These are phyloP conservation scores for Chrysolina haemoptera DNA, from an alignment of 2,888 invertebrate species.

Conservation along the genomic window DNA sequence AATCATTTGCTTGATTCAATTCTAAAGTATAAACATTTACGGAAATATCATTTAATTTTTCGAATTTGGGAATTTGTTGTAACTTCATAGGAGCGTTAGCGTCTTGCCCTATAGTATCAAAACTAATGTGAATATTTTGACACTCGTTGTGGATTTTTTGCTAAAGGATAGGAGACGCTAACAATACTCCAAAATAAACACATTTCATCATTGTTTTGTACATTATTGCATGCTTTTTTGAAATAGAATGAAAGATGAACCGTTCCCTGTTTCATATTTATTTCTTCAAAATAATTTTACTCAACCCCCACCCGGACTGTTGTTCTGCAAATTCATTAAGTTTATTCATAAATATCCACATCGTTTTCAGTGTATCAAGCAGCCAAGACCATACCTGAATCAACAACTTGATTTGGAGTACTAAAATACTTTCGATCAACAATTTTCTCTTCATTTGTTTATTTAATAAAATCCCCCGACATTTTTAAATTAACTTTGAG, in stretches of 20 bases:
- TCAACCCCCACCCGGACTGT: slow-evolving; percentile 28
- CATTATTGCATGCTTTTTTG: slow-evolving; percentile 24
- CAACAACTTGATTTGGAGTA: slow-evolving; percentile 26
- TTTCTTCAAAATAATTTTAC: slow-evolving; percentile 30
- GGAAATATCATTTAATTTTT: too few relatives aligned
- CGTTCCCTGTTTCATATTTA: slow-evolving; percentile 35
- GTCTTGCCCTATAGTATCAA: neutral
- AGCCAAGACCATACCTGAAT: slow-evolving; percentile 25
- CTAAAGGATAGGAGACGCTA: slow-evolving; percentile 23
- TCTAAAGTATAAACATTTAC: too few relatives aligned
- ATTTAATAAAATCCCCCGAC: slow-evolving; percentile 25
- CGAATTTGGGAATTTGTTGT: too few relatives aligned
- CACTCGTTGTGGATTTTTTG: neutral
- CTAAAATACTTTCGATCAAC: too few relatives aligned
- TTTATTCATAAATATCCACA: slow-evolving; percentile 5
- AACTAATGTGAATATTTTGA: slow-evolving; percentile 28
- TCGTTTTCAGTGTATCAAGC: slow-evolving; percentile 24
- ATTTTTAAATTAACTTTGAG: slow-evolving; percentile 27
- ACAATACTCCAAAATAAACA: slow-evolving; percentile 30
- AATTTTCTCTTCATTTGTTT: slow-evolving; percentile 8
- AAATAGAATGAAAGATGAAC: slow-evolving; percentile 37
- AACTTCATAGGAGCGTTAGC: too few relatives aligned
- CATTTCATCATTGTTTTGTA: slow-evolving; percentile 23
- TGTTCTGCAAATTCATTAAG: slow-evolving; percentile 12
- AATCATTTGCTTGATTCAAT: too few relatives aligned